These are phyloP conservation scores for Ecliptopera silaceata DNA, from an alignment of 2,888 invertebrate species.

Conservation along the genomic window DNA sequence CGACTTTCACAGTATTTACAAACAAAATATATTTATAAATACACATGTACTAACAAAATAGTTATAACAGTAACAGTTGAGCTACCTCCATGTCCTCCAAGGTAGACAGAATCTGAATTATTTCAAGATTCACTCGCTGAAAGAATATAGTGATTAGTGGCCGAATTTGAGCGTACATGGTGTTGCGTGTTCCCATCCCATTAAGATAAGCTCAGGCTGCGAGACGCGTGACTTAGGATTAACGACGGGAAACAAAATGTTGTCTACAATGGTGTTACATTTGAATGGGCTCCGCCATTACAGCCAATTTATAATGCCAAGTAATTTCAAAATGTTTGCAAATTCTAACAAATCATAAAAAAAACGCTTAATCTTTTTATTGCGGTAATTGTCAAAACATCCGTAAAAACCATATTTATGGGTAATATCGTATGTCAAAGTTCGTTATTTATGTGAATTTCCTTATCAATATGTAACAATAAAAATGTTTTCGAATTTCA, in stretches of 20 bases:
- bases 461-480: conserved; percentile 11
- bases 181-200: conserved; percentile 62
- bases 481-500: background rate
- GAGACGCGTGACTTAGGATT: conserved; percentile 64
- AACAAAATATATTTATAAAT: no score
- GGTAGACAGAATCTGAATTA: conserved; percentile 8
- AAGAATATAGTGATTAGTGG: conserved; percentile 46
- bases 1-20: no score
- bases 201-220: conserved; percentile 67
- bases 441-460: conserved; percentile 16
- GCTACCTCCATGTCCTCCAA: no score
- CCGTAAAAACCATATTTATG: conserved; percentile 31
- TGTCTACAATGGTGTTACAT: conserved; percentile 55
- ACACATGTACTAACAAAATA: no score
- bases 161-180: conserved; percentile 46
- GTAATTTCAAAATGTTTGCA: conserved; percentile 32
- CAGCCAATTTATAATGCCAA: conserved; percentile 30
- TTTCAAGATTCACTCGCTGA: conserved; percentile 40
- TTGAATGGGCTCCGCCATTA: conserved; percentile 43
- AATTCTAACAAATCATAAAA: conserved; percentile 41
- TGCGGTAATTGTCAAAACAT: conserved; percentile 38
- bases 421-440: conserved; percentile 19
- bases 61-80: no score
- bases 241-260: conserved; percentile 63
- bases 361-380: conserved; percentile 37